Evolutionary conservation across 2,888 invertebrate species (phyloP).

Genomic region (Apeira syringaria): DNA sequence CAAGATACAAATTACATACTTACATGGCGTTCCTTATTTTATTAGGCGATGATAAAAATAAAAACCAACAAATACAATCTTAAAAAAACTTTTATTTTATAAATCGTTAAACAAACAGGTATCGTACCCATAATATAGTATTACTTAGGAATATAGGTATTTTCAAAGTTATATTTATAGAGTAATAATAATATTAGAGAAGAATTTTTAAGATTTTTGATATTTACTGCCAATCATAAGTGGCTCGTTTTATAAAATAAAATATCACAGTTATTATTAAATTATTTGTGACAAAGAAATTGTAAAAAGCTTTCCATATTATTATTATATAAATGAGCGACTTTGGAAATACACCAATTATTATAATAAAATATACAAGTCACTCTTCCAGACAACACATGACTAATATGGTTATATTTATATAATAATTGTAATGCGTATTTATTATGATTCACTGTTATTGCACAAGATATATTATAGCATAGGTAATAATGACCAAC

Average conservation of each 20-base stretch:
- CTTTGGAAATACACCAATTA: conserved; percentile 40
- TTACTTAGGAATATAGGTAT: conserved; percentile 34
- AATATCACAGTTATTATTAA: conserved; percentile 82
- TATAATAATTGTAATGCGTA: conserved; percentile 30
- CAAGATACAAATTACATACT: no score
- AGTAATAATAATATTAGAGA: conserved; percentile 37
- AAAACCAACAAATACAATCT: conserved; percentile 26
- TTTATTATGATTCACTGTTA: conserved; percentile 43
- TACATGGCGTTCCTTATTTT: no score
- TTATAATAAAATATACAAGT: conserved; percentile 39
- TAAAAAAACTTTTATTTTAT: conserved; percentile 42
- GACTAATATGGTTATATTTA: conserved; percentile 36
- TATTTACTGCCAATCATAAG: conserved; percentile 66
- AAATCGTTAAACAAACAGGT: conserved; percentile 28
- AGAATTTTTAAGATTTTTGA: conserved; percentile 47
- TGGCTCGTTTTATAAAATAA: conserved; percentile 78
- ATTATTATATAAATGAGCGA: conserved; percentile 49
- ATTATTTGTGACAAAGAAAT: conserved; percentile 76
- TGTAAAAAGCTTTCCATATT: conserved; percentile 49
- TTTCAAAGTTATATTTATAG: conserved; percentile 22
- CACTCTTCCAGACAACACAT: conserved; percentile 32
- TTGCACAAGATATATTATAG: conserved; percentile 53
- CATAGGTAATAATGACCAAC: no score
- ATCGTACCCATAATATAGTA: conserved; percentile 27
- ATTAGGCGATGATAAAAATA: no score